Conservation (phyloP, 2,797 vertebrate species). For the Cossypha dichroa region DNA sequence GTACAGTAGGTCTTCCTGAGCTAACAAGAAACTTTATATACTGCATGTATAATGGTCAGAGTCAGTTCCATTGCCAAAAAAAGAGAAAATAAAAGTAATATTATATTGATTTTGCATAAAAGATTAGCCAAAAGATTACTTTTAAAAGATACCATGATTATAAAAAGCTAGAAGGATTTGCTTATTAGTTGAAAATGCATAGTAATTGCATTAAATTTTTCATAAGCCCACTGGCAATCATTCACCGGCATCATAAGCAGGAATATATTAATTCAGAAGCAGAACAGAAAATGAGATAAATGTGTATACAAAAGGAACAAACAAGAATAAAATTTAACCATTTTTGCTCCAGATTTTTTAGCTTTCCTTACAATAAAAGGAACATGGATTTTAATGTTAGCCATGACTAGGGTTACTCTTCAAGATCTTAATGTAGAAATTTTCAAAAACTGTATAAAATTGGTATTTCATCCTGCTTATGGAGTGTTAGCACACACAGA, state of each 20-base stretch:
- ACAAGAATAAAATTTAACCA: not conserved
- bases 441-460: not conserved
- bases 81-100: slow-evolving; percentile 44
- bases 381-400: not conserved
- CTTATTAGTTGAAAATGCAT: slow-evolving; percentile 63
- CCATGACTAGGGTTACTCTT: not conserved
- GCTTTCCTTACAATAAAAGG: slow-evolving; percentile 20
- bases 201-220: slow-evolving; percentile 56
- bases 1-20: not conserved
- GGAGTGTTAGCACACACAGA: not conserved
- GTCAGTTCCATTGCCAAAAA: slow-evolving; percentile 73
- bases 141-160: slow-evolving; percentile 47
- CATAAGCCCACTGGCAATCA: not conserved
- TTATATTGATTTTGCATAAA: slow-evolving; percentile 55
- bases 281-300: slow-evolving; percentile 52
- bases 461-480: not conserved
- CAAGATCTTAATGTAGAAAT: not conserved
- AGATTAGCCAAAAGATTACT: slow-evolving; percentile 58
- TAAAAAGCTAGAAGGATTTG: slow-evolving; percentile 27
- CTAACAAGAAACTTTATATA: not conserved
- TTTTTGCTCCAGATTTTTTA: slow-evolving; percentile 27
- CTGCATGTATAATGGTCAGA: slow-evolving; percentile 74
- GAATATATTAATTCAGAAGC: slow-evolving; percentile 65
- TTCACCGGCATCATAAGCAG: slow-evolving; percentile 21
- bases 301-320: not conserved